Evolutionary conservation across 1,140 invertebrate genomes (phyloP).

Genomic region (Drosophila kanapiae): DNA sequence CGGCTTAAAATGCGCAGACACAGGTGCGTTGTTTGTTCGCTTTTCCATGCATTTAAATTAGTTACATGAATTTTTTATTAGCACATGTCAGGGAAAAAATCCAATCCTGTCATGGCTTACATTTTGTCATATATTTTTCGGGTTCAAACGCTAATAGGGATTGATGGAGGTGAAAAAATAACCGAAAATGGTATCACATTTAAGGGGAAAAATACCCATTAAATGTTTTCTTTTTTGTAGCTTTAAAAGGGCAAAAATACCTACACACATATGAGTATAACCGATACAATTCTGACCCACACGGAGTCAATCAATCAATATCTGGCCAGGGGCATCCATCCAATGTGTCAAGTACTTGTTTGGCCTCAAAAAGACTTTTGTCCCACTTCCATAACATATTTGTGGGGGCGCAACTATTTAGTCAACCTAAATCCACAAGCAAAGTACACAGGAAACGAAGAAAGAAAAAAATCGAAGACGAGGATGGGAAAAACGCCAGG

Average conservation of each 20-base stretch:
- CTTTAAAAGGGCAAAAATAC: neutral
- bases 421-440: conserved; percentile 68
- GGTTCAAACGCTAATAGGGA: conserved; percentile 25
- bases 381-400: conserved; percentile 47
- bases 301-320: conserved; percentile 72
- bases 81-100: conserved; percentile 21
- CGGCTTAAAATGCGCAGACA: conserved; percentile 47
- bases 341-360: conserved; percentile 59
- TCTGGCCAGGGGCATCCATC: conserved; percentile 29
- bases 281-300: neutral
- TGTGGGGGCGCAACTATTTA: conserved; percentile 62
- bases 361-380: conserved; percentile 36
- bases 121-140: conserved; percentile 7
- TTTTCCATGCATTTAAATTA: conserved; percentile 77
- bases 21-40: conserved; percentile 13
- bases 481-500: conserved; percentile 17
- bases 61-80: conserved; percentile 69
- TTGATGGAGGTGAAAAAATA: conserved; percentile 21
- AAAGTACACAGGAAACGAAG: conserved; percentile 37
- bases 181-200: neutral
- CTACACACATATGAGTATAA: neutral
- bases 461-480: conserved; percentile 14
- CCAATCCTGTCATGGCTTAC: neutral
- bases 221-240: neutral
- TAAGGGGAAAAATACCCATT: neutral